Evolutionary conservation across 2,113 vertebrate genomes (phyloP).

Genomic region (Electrona antarctica): DNA sequence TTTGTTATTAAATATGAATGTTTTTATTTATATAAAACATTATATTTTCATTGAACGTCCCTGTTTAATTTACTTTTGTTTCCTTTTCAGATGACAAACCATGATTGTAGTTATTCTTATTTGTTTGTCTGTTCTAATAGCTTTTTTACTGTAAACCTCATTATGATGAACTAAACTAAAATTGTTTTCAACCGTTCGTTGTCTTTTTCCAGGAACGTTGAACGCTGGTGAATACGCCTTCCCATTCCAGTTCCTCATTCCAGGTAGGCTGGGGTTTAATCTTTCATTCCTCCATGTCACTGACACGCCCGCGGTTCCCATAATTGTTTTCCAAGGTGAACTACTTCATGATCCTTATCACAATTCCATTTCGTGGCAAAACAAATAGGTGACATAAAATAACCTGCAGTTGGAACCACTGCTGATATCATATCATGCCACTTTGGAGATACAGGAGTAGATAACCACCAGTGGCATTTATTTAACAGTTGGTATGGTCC

Average conservation of each 20-base stretch:
- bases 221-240: constrained; percentile 89
- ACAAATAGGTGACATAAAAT: constrained; percentile 10
- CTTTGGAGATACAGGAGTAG: not conserved
- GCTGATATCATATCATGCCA: constrained; percentile 6
- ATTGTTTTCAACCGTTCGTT: not conserved
- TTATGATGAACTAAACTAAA: too few relatives aligned
- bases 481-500: too few relatives aligned
- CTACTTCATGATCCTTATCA: constrained; percentile 13
- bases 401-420: constrained; percentile 13
- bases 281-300: not conserved
- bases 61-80: too few relatives aligned
- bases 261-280: constrained; percentile 80
- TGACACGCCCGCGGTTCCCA: not conserved
- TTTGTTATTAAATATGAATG: too few relatives aligned
- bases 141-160: too few relatives aligned
- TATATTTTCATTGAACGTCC: too few relatives aligned
- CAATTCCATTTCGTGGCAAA: not conserved
- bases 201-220: constrained; percentile 84
- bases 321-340: constrained; percentile 10
- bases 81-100: too few relatives aligned
- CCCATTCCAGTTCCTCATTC: constrained; percentile 94
- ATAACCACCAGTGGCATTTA: too few relatives aligned
- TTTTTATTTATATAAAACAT: too few relatives aligned
- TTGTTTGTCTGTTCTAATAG: too few relatives aligned
- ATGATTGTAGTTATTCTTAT: too few relatives aligned